A percentile compares a stretch with the other conserved stretches of the same genome.
phyloP scores from a whole-genome alignment of 1,140 invertebrate species.

The Frieseomelitta varia region DNA sequence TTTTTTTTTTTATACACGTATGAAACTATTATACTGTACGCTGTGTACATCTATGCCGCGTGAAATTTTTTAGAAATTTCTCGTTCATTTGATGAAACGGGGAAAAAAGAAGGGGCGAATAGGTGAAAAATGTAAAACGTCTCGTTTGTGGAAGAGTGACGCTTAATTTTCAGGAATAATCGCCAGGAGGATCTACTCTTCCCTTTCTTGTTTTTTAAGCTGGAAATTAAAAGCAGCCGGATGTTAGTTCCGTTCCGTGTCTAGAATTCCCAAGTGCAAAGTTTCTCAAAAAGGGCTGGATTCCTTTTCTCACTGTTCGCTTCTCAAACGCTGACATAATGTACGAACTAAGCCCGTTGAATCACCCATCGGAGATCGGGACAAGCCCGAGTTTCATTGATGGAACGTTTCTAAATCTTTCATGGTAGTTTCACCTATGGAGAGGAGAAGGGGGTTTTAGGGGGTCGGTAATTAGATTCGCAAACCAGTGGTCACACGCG shows the following conservation, averaged over 20 bases:
- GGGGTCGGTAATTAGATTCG: no score
- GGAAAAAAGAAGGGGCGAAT: background rate
- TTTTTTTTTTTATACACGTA: no score
- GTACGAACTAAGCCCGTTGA: slow-evolving; percentile 8
- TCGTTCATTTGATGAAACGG: slow-evolving; percentile 1
- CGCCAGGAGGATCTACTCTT: background rate
- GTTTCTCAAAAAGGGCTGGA: slow-evolving; percentile 23
- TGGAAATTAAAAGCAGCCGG: slow-evolving; percentile 37
- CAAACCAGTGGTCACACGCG: background rate
- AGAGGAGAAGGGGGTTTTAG: no score
- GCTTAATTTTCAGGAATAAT: slow-evolving; percentile 31
- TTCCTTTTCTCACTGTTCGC: slow-evolving; percentile 17
- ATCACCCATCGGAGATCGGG: slow-evolving; percentile 28
- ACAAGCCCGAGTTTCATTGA: background rate
- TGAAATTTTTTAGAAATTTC: background rate
- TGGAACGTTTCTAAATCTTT: background rate
- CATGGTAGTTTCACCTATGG: no score
- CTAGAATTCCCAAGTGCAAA: slow-evolving; percentile 10
- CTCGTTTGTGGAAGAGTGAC: slow-evolving; percentile 29
- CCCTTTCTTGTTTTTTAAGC: background rate
- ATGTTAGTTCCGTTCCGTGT: background rate
- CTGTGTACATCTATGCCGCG: no score
- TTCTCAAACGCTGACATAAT: slow-evolving; percentile 26
- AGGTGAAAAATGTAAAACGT: background rate
- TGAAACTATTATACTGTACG: no score